Conservation (phyloP, 92 coral and sea anemone species). For the Palythoa heliodiscus region DNA sequence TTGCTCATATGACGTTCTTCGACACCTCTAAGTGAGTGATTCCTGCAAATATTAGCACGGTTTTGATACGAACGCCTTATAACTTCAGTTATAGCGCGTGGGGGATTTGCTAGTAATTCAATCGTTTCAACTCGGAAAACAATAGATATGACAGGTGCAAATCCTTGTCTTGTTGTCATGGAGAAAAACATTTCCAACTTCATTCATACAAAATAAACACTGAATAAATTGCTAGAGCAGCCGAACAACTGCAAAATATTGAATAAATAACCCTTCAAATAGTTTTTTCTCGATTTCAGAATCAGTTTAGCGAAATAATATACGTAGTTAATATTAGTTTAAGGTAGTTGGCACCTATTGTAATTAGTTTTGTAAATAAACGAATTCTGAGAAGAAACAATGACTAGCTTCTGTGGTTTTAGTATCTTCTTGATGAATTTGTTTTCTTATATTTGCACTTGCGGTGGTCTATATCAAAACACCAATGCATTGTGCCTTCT, state of each 20-base stretch:
- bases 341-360: slow-evolving; percentile 3
- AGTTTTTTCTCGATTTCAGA: not conserved
- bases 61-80: not conserved
- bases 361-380: slow-evolving; percentile 43
- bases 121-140: slow-evolving; percentile 11
- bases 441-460: not conserved
- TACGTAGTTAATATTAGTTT: not conserved
- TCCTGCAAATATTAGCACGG: slow-evolving; percentile 22
- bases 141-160: slow-evolving; percentile 35
- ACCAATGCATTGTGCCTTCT: not conserved
- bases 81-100: slow-evolving; percentile 8
- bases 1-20: not conserved
- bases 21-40: not conserved
- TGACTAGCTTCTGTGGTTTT: slow-evolving; percentile 31
- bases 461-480: not conserved
- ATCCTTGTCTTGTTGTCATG: slow-evolving; percentile 43
- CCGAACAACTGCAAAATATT: not conserved
- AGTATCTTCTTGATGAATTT: slow-evolving; percentile 3
- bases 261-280: not conserved
- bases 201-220: slow-evolving; percentile 31
- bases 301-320: not conserved
- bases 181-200: slow-evolving; percentile 57
- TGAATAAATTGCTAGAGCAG: not conserved
- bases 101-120: not conserved
- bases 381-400: not conserved